These are phyloP conservation scores for Imbricaverruca yamaguchii DNA, from an alignment of 2,888 invertebrate species.

Conservation along the genomic window DNA sequence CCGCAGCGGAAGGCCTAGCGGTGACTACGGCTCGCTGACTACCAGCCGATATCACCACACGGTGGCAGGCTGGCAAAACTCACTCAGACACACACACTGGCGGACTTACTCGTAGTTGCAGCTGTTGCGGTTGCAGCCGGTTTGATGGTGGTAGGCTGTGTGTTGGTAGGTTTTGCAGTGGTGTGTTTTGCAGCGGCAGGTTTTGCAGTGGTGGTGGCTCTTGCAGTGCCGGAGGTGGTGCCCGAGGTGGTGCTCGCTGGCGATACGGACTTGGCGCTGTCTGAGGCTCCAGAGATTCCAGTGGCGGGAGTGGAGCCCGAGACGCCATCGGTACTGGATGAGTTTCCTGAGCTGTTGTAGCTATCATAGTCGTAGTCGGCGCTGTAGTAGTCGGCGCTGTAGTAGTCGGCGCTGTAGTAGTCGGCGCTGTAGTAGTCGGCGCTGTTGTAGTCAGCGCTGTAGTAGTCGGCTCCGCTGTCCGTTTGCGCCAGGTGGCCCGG, in stretches of 20 bases:
- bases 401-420: neutral
- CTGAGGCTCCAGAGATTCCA: neutral
- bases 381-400: neutral
- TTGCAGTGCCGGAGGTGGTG: neutral
- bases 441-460: neutral
- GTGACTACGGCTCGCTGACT: too few relatives aligned
- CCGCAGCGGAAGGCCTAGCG: too few relatives aligned
- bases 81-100: too few relatives aligned
- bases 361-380: neutral
- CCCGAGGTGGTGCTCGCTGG: too few relatives aligned
- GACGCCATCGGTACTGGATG: neutral
- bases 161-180: neutral
- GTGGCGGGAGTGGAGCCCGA: neutral
- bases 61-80: too few relatives aligned
- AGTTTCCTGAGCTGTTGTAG: neutral
- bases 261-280: too few relatives aligned
- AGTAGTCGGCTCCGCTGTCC: too few relatives aligned
- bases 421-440: neutral
- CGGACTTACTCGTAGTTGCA: too few relatives aligned
- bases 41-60: too few relatives aligned
- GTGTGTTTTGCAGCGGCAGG: neutral
- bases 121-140: neutral
- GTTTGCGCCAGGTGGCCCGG: too few relatives aligned
- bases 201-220: neutral
- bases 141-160: neutral